Percentiles rank a stretch among this genome's conserved stretches.
Evolutionary conservation across 2,888 invertebrate genomes (phyloP).

Genomic region (Pelosia muscerda): DNA sequence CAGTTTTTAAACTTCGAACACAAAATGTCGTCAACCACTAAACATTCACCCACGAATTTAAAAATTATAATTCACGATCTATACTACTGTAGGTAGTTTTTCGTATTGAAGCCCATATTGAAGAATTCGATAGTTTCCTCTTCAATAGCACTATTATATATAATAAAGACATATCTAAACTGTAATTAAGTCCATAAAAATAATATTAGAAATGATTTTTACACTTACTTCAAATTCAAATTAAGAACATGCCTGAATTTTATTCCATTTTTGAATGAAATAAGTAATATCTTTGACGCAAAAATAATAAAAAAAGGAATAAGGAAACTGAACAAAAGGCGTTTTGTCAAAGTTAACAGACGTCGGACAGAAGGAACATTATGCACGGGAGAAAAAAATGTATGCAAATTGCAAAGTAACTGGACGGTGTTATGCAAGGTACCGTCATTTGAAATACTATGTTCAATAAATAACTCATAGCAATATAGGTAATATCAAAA

Average conservation of each 20-base stretch:
- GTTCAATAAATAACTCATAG: no score
- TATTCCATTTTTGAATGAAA: background rate
- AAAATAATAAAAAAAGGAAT: constrained; percentile 23
- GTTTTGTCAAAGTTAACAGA: constrained; percentile 52
- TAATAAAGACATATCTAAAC: no score
- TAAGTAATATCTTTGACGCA: constrained; percentile 17
- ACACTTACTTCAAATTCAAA: background rate
- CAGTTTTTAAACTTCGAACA: constrained; percentile 51
- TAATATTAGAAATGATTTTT: no score
- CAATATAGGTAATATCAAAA: no score
- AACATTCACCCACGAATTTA: background rate
- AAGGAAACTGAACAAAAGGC: constrained; percentile 40
- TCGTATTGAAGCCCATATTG: no score
- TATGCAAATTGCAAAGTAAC: constrained; percentile 67
- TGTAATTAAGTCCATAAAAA: no score
- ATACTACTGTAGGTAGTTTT: no score
- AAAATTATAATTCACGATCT: background rate
- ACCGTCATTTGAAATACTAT: background rate
- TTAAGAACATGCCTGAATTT: background rate
- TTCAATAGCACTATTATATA: no score
- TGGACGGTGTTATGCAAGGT: constrained; percentile 53
- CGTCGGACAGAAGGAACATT: constrained; percentile 55
- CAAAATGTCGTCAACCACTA: constrained; percentile 12
- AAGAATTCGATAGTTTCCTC: no score
- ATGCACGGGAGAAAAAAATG: constrained; percentile 67